Percentiles rank a stretch among this genome's conserved stretches.
These are phyloP conservation scores for Lepeophtheirus nordmannii DNA, from an alignment of 2,888 invertebrate species.

Conservation along the genomic window DNA sequence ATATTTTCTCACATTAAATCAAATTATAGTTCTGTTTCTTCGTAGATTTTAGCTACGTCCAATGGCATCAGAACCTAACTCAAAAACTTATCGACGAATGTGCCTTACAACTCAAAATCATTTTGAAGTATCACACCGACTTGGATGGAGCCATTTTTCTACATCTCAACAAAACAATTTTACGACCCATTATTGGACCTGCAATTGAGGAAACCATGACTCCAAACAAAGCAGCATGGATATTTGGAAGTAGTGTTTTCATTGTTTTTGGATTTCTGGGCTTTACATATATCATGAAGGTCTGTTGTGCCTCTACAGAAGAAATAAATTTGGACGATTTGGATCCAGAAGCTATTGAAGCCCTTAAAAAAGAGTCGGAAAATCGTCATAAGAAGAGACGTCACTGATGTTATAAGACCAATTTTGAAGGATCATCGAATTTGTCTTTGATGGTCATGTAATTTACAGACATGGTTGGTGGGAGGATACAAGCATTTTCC, in stretches of 20 bases:
- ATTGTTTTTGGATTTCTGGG: neutral
- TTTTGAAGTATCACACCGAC: neutral
- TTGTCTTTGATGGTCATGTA: too few relatives aligned
- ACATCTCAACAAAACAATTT: neutral
- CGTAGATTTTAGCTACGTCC: neutral
- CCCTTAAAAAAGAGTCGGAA: neutral
- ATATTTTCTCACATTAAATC: neutral
- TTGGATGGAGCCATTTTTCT: neutral
- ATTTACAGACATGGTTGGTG: too few relatives aligned
- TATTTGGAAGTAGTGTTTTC: neutral
- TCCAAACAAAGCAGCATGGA: neutral
- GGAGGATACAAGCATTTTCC: too few relatives aligned
- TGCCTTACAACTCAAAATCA: neutral
- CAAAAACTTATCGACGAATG: neutral
- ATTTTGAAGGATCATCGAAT: too few relatives aligned
- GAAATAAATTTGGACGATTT: neutral
- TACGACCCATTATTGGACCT: neutral
- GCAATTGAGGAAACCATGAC: neutral
- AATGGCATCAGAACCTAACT: neutral
- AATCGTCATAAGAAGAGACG: neutral
- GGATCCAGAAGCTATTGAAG: slow-evolving; percentile 1
- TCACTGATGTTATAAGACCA: too few relatives aligned
- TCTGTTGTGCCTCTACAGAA: neutral
- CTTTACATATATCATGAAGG: neutral
- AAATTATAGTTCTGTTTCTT: neutral